These are phyloP conservation scores for Fistularia commersonii DNA, from an alignment of 2,797 vertebrate species.

Conservation along the genomic window DNA sequence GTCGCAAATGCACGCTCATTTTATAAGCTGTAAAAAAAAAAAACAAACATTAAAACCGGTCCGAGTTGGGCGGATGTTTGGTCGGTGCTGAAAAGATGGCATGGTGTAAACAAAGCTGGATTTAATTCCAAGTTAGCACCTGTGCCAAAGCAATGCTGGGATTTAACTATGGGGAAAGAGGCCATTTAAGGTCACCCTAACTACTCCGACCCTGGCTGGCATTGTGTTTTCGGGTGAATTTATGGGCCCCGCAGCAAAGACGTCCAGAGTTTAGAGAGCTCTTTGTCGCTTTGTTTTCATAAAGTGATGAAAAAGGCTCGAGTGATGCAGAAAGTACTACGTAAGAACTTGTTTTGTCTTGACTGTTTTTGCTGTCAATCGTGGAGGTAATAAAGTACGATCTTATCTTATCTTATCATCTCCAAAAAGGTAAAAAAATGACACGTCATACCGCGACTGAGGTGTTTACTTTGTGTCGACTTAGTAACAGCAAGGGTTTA, in stretches of 20 bases:
- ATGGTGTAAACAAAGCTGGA: constrained; percentile 21
- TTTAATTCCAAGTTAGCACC: constrained; percentile 8
- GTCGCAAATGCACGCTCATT: constrained; percentile 10
- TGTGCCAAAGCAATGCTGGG: constrained; percentile 8
- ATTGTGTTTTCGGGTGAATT: neutral
- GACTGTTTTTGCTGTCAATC: too few species aligned
- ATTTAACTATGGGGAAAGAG: constrained; percentile 1
- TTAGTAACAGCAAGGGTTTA: too few species aligned
- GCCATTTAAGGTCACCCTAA: constrained; percentile 24
- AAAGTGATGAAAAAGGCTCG: neutral
- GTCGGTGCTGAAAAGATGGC: neutral
- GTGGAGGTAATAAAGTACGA: too few species aligned
- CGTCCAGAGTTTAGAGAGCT: too few species aligned
- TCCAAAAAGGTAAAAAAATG: too few species aligned
- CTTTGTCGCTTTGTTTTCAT: too few species aligned
- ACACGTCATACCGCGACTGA: too few species aligned
- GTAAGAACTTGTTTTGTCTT: too few species aligned
- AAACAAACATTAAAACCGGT: neutral
- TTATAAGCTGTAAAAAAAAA: constrained; percentile 10
- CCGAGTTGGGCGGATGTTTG: neutral
- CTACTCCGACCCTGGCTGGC: constrained; percentile 35
- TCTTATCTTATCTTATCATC: too few species aligned
- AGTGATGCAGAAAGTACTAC: neutral
- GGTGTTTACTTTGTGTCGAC: too few species aligned
- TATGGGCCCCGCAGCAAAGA: too few species aligned